Base-by-base conservation (phyloP, 2,113 vertebrate species). In the Rhinoderma darwinii region DNA sequence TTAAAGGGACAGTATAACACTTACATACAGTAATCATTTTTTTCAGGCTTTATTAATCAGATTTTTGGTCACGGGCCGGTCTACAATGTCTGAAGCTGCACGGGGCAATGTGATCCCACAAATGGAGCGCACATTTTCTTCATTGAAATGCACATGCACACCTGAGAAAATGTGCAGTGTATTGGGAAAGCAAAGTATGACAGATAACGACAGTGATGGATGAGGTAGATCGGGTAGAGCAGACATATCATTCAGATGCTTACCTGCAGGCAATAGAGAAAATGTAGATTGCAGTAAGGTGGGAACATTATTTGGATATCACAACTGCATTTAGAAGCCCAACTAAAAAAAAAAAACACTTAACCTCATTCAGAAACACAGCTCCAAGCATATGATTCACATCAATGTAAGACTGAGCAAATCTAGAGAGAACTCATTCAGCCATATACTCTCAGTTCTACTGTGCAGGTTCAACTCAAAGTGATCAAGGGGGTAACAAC, bases 261-360 rank as follows among this genome's bases (percentile, higher is more conserved):
- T 30, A 77, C 74, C 74, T 77, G 74, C 74, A 77, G 74, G 74
- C 74, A 8, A 77, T 77, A 17, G 2, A 50, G n/a, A 50, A n/a
- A 43, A 25, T 20, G 74, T 27, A 51, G 74, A 32, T 51, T 32
- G 47, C 74, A 51, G n/a, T 27, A 32, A 17, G 51, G n/a, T 30
- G 20, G 47, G 74, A 50, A 77, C 74, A 77, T 77, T 44, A 77
- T 32, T 27, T 77, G n/a, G 5, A 77, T 0, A 50, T 2, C 15
- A 27, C n/a, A 51, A 17, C 15, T 27, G 6, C 27, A 50, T 77
- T 74, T 12, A 51, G 6, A 32, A 77, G n/a, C 43, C 27, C 27
- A 50, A 50, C 30, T 50, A 27, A 50, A 77, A 50, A 44, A 27
- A 50, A 77, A 50, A 44, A 77, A 51, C n/a, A 30, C 44, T 50